Base-by-base conservation (phyloP, 2,888 invertebrate genomes). In the Thera obeliscata region DNA sequence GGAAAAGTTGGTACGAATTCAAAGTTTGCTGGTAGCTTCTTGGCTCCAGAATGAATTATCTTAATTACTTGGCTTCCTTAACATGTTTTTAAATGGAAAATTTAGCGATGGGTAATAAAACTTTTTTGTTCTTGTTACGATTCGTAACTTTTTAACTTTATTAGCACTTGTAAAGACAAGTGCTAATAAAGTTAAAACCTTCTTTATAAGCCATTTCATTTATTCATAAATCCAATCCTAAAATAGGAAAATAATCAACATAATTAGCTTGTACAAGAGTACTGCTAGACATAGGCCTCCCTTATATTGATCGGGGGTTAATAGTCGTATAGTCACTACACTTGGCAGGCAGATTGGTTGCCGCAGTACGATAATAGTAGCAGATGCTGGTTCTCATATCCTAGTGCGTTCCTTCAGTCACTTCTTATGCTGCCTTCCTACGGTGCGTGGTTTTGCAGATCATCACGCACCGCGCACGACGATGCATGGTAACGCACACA, bases 31-130 rank as follows among this genome's bases (percentile, higher is more conserved):
- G 63, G 73, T 69, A 70, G 71, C 73, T 71, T 76, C 71, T 70
- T 74, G 71, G 72, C 74, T 75, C 71, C 76, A 72, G 75, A 78
- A 80, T 78, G 77, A 79, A 78, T 79, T 75, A 79, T 78, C 77
- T 74, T 78, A 78, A 79, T 77, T 80, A 78, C 76, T 78, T 80
- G 73, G 74, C 76, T 74, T 76, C 72, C 66, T 73, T 71, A 73
- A 71, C 71, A 74, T 72, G 74, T 70, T 71, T 72, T 74, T 67
- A 72, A 74, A 77, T 73, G 69, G 69, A 70, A 74, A 73, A 69
- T 67, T 71, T 69, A 60, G 67, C 70, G 63, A 72, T 67, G 70
- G 66, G 66, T 66, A 69, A 69, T 69, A 66, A 60, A 64, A 63
- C 69, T 66, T 69, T 61, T 65, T 62, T 59, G 59, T 66, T 61